These are phyloP conservation scores for Microctenopoma stevenorrisi DNA, from an alignment of 2,797 vertebrate genomes.

Conservation along the genomic window DNA sequence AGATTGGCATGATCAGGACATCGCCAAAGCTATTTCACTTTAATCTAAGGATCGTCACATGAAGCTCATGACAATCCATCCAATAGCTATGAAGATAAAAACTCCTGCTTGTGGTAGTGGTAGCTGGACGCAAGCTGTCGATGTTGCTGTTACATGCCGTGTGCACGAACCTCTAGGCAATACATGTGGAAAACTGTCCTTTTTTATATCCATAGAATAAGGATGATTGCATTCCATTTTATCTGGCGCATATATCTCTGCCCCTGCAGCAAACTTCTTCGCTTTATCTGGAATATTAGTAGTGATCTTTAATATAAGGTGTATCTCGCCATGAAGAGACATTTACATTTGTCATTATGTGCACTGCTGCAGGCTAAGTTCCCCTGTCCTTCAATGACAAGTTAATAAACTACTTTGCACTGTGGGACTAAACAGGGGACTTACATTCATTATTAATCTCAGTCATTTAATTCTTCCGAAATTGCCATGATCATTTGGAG, in stretches of 20 bases:
- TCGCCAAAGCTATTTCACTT: too few species aligned
- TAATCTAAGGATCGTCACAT: too few species aligned
- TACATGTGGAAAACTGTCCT: too few species aligned
- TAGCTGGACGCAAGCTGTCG: too few species aligned
- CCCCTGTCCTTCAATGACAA: conserved; percentile 60
- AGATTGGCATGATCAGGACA: too few species aligned
- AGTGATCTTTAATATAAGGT: conserved; percentile 31
- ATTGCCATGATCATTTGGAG: conserved; percentile 49
- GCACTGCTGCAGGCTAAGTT: conserved; percentile 27
- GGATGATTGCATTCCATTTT: conserved; percentile 19
- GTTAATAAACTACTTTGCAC: conserved; percentile 50
- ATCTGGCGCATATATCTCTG: conserved; percentile 30
- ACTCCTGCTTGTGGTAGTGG: too few species aligned
- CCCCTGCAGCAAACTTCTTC: conserved; percentile 18
- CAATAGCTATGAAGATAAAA: background rate
- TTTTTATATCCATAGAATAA: conserved; percentile 6
- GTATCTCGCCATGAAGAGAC: conserved; percentile 46
- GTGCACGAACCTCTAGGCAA: too few species aligned
- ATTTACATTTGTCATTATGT: conserved; percentile 53
- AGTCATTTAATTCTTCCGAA: conserved; percentile 51
- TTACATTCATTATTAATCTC: conserved; percentile 55
- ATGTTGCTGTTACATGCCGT: too few species aligned
- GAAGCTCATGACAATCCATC: background rate
- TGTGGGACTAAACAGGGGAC: conserved; percentile 35
- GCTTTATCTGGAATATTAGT: conserved; percentile 20